Conservation (phyloP, 2,797 vertebrate genomes). For the Coccyzus lansbergi region DNA sequence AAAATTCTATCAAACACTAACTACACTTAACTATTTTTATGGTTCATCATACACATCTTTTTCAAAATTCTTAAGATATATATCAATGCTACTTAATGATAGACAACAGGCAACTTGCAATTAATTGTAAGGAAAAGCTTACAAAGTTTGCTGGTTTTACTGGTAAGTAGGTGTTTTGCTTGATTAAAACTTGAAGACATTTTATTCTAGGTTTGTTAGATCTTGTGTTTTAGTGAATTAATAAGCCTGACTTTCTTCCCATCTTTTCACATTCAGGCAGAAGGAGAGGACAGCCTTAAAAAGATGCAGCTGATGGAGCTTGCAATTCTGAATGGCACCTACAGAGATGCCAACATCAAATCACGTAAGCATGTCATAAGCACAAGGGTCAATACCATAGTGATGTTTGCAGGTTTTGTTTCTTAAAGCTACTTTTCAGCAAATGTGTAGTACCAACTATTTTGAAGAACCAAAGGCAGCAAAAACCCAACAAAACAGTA, state of each 20-base stretch:
- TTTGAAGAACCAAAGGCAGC: neutral
- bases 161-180: neutral
- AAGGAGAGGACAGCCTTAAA: slow-evolving; percentile 99
- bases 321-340: slow-evolving; percentile 98
- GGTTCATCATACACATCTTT: neutral
- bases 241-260: neutral
- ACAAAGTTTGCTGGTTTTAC: neutral
- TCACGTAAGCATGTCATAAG: slow-evolving; percentile 88
- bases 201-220: neutral
- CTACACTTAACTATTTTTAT: neutral
- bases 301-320: slow-evolving; percentile 99
- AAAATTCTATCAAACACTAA: neutral
- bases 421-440: neutral
- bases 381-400: neutral
- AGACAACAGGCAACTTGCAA: neutral
- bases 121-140: neutral
- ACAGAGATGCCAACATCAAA: slow-evolving; percentile 99
- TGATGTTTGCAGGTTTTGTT: neutral
- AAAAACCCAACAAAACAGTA: neutral
- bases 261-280: slow-evolving; percentile 82
- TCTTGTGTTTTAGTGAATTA: neutral
- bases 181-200: neutral
- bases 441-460: neutral
- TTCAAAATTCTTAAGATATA: neutral
- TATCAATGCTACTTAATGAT: neutral